These are phyloP conservation scores for Oncorhynchus tshawytscha DNA, from an alignment of 2,113 vertebrate genomes.

Conservation along the genomic window DNA sequence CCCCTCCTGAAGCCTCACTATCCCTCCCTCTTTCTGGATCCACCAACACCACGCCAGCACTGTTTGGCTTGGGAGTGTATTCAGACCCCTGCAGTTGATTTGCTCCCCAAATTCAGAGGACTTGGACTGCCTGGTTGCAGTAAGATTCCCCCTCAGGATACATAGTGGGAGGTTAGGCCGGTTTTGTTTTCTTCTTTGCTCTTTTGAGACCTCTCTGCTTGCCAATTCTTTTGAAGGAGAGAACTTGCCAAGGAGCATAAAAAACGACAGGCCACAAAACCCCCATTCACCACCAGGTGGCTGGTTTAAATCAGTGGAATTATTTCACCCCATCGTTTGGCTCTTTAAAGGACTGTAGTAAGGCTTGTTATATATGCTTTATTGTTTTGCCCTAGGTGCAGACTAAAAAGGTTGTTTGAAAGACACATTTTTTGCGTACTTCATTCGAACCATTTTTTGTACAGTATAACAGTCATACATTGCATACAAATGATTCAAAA, in stretches of 20 bases:
- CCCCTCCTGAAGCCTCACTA: conserved; percentile 21
- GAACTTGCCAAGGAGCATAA: conserved; percentile 30
- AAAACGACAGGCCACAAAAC: conserved; percentile 42
- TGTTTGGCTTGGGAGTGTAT: conserved; percentile 35
- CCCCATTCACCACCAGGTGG: conserved; percentile 42
- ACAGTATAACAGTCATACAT: conserved; percentile 5
- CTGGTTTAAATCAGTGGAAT: conserved; percentile 53
- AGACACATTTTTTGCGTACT: not conserved
- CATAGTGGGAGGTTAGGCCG: conserved; percentile 28
- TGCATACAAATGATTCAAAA: not conserved
- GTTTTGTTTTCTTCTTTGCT: conserved; percentile 28
- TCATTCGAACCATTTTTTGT: conserved; percentile 3
- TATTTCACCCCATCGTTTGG: conserved; percentile 46
- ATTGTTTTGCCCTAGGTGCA: not conserved
- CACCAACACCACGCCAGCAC: conserved; percentile 25
- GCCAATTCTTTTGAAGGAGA: conserved; percentile 23
- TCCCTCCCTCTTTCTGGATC: conserved; percentile 16
- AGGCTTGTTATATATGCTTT: not conserved
- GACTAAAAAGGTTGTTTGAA: not conserved
- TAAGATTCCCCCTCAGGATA: conserved; percentile 33
- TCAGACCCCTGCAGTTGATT: conserved; percentile 30
- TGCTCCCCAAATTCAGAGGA: conserved; percentile 10
- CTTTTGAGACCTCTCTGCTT: conserved; percentile 22
- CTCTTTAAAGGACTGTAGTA: conserved; percentile 29
- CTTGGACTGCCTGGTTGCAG: conserved; percentile 20